These are phyloP conservation scores for Capromys pilorides DNA, from an alignment of 2,797 vertebrate species.

Conservation along the genomic window DNA sequence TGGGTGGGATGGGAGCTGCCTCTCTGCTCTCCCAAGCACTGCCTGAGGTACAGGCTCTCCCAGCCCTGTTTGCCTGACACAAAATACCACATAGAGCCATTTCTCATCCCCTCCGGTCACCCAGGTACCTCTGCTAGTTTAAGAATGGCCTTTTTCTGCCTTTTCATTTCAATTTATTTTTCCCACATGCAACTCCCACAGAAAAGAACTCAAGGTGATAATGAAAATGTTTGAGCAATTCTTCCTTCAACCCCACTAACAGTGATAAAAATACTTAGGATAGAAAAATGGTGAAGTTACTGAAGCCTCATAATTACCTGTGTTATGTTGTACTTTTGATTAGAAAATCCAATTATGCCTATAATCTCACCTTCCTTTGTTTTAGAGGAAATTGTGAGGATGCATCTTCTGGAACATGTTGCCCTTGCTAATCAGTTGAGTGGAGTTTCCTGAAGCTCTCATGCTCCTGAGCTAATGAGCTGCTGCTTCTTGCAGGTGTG, in stretches of 20 bases:
- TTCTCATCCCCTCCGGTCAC: neutral
- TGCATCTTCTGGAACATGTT: neutral
- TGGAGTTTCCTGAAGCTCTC: neutral
- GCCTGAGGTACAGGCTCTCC: neutral
- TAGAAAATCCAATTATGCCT: neutral
- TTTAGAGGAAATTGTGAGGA: slow-evolving; percentile 1
- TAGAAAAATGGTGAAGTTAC: neutral
- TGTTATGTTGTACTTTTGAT: neutral
- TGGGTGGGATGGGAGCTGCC: neutral
- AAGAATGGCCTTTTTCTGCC: neutral
- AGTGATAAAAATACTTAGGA: neutral
- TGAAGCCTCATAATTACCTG: neutral
- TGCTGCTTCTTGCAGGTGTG: neutral
- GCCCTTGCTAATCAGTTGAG: neutral
- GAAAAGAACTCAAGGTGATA: neutral
- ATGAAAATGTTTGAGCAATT: neutral
- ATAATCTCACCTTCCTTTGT: neutral
- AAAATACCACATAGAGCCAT: neutral
- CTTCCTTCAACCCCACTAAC: neutral
- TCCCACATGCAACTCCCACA: rapidly evolving
- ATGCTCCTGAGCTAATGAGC: neutral
- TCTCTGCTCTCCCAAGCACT: neutral
- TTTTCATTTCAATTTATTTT: neutral
- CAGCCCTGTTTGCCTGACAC: neutral
- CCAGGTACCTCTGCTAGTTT: neutral